phyloP scores from a whole-genome alignment of 2,888 invertebrate species.

The Priocnemis perturbator region DNA sequence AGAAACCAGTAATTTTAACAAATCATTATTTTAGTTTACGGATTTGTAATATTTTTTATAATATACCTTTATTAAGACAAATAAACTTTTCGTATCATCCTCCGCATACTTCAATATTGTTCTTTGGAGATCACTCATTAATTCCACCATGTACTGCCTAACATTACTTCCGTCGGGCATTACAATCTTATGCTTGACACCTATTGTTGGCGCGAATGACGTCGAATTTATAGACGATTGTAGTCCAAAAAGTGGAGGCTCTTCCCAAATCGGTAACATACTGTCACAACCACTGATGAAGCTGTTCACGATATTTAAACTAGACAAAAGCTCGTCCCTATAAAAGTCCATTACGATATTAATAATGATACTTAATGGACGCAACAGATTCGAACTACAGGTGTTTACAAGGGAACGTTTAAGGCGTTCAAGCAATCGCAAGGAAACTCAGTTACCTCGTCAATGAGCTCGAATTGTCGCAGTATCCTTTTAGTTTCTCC shows the following conservation, averaged over 20 bases:
- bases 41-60: neutral
- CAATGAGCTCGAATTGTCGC: slow-evolving; percentile 75
- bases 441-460: slow-evolving; percentile 67
- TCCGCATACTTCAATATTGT: slow-evolving; percentile 82
- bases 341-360: slow-evolving; percentile 37
- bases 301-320: slow-evolving; percentile 82
- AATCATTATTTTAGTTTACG: too few species aligned
- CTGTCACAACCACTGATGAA: slow-evolving; percentile 80
- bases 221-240: slow-evolving; percentile 76
- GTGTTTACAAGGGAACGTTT: slow-evolving; percentile 8
- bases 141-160: slow-evolving; percentile 79
- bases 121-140: slow-evolving; percentile 80
- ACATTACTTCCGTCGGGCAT: slow-evolving; percentile 85
- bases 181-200: slow-evolving; percentile 70
- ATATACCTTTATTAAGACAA: slow-evolving; percentile 72
- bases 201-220: slow-evolving; percentile 65
- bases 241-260: slow-evolving; percentile 72
- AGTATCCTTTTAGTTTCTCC: slow-evolving; percentile 78
- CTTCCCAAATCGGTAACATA: slow-evolving; percentile 84
- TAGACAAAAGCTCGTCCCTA: slow-evolving; percentile 82
- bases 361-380: neutral
- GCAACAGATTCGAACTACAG: neutral
- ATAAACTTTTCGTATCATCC: slow-evolving; percentile 88
- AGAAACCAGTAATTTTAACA: too few species aligned
- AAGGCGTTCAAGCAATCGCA: too few species aligned